Percentiles rank a stretch among this genome's conserved stretches.
phyloP scores from a whole-genome alignment of 1,140 invertebrate species.

The Macrosteles quadrilineatus region DNA sequence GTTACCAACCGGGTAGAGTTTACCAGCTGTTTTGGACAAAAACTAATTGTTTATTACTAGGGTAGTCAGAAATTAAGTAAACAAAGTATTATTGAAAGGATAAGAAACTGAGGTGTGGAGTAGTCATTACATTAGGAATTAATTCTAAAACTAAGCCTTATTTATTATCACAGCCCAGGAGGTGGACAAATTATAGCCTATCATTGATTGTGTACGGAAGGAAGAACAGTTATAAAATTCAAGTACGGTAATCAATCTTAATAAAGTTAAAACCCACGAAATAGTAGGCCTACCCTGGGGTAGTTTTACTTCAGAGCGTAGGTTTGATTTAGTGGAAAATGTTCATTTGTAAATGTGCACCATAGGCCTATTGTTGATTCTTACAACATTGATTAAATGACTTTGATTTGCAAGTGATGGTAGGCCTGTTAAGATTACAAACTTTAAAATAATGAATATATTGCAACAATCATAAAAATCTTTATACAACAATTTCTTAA shows the following conservation, averaged over 20 bases:
- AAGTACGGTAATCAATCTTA: no score
- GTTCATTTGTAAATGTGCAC: neutral
- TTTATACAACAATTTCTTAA: no score
- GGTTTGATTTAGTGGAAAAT: neutral
- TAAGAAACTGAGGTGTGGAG: neutral
- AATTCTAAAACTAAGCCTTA: neutral
- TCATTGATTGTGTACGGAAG: neutral
- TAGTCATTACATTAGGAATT: neutral
- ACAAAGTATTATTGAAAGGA: neutral
- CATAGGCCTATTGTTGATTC: no score
- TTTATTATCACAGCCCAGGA: neutral
- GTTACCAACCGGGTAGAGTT: constrained; percentile 58
- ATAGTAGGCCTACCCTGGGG: no score
- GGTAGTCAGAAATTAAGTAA: neutral
- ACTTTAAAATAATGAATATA: no score
- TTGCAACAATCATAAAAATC: no score
- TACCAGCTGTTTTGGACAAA: constrained; percentile 55
- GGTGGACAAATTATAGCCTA: neutral
- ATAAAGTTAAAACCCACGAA: no score
- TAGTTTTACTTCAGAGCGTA: neutral
- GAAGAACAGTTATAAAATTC: no score
- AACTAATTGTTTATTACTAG: neutral
- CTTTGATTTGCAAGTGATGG: no score
- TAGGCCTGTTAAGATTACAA: no score
- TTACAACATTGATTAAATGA: no score